Conservation (phyloP, 2,113 vertebrate species). For the Rutilus rutilus region DNA sequence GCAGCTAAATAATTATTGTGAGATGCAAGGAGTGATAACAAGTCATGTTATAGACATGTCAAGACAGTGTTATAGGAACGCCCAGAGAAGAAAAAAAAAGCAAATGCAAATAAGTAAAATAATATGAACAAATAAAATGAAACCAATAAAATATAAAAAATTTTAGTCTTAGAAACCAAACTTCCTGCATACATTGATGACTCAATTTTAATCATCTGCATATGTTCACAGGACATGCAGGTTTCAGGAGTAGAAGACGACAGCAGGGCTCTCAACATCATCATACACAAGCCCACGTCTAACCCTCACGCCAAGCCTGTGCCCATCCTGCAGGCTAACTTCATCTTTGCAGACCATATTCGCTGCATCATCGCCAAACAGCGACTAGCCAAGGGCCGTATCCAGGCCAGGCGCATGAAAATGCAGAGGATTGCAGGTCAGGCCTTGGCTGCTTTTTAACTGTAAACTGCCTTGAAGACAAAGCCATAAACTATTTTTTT, state of each 20-base stretch:
- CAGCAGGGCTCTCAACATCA: constrained; percentile 93
- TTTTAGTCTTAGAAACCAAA: background rate
- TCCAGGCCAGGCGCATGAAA: constrained; percentile 95
- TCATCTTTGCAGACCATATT: constrained; percentile 96
- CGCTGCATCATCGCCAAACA: constrained; percentile 99
- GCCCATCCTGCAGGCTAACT: constrained; percentile 97
- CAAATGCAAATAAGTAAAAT: background rate
- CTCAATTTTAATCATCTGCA: background rate
- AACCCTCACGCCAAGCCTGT: constrained; percentile 96
- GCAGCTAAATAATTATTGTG: background rate
- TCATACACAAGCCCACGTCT: constrained; percentile 94
- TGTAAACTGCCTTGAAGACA: background rate
- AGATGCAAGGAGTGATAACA: background rate
- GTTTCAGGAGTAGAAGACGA: constrained; percentile 97
- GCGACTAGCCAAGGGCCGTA: constrained; percentile 93
- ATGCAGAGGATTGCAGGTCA: constrained; percentile 97
- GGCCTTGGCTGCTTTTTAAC: background rate
- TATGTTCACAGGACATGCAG: constrained; percentile 91
- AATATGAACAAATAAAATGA: background rate
- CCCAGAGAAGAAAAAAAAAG: background rate
- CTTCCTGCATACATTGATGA: no score
- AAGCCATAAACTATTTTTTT: background rate
- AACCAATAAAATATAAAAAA: background rate
- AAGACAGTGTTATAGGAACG: background rate
- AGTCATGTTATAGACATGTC: no score